Percentiles rank a stretch among this genome's conserved stretches.
These are phyloP conservation scores for Bombus terrestris DNA, from an alignment of 1,140 invertebrate genomes.

Conservation along the genomic window DNA sequence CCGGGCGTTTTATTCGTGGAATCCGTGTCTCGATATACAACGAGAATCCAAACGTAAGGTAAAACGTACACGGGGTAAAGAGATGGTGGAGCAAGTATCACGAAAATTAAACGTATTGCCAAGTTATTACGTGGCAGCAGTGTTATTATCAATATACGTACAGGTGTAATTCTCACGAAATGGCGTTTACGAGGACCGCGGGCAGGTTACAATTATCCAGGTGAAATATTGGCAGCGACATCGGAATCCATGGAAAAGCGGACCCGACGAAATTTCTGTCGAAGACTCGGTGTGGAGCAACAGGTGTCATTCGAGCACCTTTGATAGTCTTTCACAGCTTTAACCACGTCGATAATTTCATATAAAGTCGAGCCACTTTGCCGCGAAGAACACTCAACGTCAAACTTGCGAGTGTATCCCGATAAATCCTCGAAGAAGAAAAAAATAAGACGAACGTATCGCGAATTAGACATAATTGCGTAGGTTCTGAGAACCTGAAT, in stretches of 20 bases:
- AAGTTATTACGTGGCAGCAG: background rate
- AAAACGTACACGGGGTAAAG: background rate
- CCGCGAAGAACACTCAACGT: background rate
- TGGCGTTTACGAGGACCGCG: background rate
- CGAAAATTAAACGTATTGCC: background rate
- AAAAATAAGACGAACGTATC: too few species aligned
- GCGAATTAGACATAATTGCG: too few species aligned
- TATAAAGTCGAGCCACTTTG: background rate
- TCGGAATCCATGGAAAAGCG: background rate
- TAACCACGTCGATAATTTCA: constrained; percentile 11
- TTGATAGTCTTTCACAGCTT: background rate
- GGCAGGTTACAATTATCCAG: constrained; percentile 6
- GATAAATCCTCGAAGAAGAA: too few species aligned
- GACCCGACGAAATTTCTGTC: background rate
- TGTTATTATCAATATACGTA: background rate
- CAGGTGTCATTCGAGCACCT: constrained; percentile 43
- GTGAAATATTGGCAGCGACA: background rate
- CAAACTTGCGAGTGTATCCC: background rate
- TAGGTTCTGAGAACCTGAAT: too few species aligned
- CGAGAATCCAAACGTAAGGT: background rate
- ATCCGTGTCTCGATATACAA: background rate
- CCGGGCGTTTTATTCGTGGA: background rate
- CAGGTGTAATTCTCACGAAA: background rate
- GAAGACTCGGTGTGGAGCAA: background rate
- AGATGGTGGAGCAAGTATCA: accelerated